Evolutionary conservation across 2,797 vertebrate species (phyloP).

Genomic region (Platyrinchus mystaceus): DNA sequence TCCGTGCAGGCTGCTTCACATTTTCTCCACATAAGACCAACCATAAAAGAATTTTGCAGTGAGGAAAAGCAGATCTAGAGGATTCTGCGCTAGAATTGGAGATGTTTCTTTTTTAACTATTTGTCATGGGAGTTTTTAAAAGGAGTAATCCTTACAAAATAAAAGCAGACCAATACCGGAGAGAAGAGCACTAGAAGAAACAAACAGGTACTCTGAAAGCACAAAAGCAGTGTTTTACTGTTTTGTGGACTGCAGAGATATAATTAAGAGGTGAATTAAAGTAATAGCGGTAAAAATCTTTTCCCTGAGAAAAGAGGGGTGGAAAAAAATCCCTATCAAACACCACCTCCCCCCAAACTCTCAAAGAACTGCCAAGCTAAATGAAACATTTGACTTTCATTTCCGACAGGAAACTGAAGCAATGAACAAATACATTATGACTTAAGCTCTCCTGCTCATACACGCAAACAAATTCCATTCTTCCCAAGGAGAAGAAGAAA

Average conservation of each 20-base stretch:
- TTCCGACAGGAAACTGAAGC: slow-evolving; percentile 41
- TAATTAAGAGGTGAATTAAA: neutral
- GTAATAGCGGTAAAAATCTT: neutral
- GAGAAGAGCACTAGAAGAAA: neutral
- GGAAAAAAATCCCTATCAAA: neutral
- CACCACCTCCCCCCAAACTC: neutral
- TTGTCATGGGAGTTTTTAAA: neutral
- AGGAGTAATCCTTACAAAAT: neutral
- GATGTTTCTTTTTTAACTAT: neutral
- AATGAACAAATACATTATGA: slow-evolving; percentile 16
- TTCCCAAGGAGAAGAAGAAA: slow-evolving; percentile 48
- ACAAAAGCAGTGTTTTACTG: neutral
- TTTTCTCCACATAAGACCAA: neutral
- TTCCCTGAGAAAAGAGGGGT: neutral
- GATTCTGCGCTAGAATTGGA: neutral
- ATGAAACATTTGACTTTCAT: slow-evolving; percentile 47
- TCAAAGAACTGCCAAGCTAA: slow-evolving; percentile 18
- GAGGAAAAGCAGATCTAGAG: neutral
- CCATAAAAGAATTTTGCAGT: neutral
- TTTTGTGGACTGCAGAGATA: neutral
- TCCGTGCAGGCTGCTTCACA: neutral
- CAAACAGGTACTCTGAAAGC: neutral
- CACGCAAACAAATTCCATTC: slow-evolving; percentile 31
- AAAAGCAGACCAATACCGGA: neutral
- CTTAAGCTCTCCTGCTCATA: neutral